A percentile compares a stretch with the other conserved stretches of the same genome.
These are phyloP conservation scores for Oreochromis aureus DNA, from an alignment of 2,113 vertebrate species.

Conservation along the genomic window DNA sequence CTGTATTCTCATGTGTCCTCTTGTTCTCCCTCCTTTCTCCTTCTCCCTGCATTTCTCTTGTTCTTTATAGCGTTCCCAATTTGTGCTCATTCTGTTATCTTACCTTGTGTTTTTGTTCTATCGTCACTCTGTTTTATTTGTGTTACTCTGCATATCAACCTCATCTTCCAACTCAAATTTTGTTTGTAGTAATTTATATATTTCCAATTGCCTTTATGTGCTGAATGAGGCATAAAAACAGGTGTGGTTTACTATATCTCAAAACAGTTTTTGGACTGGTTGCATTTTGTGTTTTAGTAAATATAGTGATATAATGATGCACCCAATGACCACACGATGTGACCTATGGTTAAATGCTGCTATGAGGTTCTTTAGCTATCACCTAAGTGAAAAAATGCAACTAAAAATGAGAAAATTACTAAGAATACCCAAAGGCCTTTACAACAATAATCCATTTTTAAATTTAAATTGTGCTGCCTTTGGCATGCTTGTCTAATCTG, in stretches of 20 bases:
- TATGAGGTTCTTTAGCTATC: neutral
- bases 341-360: neutral
- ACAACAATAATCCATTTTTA: neutral
- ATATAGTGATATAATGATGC: neutral
- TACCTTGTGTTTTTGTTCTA: neutral
- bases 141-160: neutral
- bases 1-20: conserved; percentile 45
- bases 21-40: neutral
- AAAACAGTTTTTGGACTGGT: neutral
- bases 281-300: neutral
- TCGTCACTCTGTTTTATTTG: neutral
- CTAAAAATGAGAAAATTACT: neutral
- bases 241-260: neutral
- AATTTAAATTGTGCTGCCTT: neutral
- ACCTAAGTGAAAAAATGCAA: neutral
- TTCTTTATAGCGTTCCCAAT: neutral
- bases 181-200: neutral
- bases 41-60: neutral
- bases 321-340: neutral
- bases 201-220: neutral
- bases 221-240: conserved; percentile 3
- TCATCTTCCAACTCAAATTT: neutral
- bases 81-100: conserved; percentile 1
- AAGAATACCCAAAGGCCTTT: neutral
- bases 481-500: neutral